Base-by-base conservation (phyloP, 2,888 invertebrate genomes). In the Mylabris sibirica region DNA sequence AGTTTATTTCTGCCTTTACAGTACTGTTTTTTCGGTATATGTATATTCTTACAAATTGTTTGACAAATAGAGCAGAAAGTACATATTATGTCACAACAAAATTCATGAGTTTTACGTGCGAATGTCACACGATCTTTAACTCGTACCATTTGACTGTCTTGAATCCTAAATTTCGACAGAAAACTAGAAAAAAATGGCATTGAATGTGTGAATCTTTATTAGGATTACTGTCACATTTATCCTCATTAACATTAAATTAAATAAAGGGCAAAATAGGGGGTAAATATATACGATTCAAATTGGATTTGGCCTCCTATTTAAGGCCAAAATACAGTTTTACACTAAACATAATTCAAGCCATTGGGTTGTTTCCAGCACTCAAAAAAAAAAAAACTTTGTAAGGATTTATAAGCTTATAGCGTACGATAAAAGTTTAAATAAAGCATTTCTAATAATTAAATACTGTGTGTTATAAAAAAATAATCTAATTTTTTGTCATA, bases 21-120 rank as follows among this genome's bases (percentile, higher is more conserved):
- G 61, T 44, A 57, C 59, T 49, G 65, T 30, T 59, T n/a, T n/a
- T n/a, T 59, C 26, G 59, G 57, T n/a, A 34, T 14, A 60, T 61
- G 59, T 63, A 66, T 66, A 72, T 70, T 70, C 71, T 73, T 74
- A 74, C 72, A 73, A 75, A 71, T 70, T 65, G 67, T 69, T 72
- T 74, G 74, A 74, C 73, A 75, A 74, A 75, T 75, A 72, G 69
- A 67, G 24, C 12, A 57, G 59, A 69, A 67, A 69, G 61, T 70
- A 67, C 69, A 69, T 69, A 72, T 72, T 67, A 71, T 75, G 72
- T 72, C 69, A 64, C 69, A 62, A 72, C 65, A 53, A 69, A 72
- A 66, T 73, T 67, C 70, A 71, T 68, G 67, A 67, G 57, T 66
- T 26, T 57, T 67, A 70, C 70, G 67, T 74, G 70, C 64, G 63